Evolutionary conservation across 2,888 invertebrate genomes (phyloP).

Genomic region (Caenorhabditis uteleia): DNA sequence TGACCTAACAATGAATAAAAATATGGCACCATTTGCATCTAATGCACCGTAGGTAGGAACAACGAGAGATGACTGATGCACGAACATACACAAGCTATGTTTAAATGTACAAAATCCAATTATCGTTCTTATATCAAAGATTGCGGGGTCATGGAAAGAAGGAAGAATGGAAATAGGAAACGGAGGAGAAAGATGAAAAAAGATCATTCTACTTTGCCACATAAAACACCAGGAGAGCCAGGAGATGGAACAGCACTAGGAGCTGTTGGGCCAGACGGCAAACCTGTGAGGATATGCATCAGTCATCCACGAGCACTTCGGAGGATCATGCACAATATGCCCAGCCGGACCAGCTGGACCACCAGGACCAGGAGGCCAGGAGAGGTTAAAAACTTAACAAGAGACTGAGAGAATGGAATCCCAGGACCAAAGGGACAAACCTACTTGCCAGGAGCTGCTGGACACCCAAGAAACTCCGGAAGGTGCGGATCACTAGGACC

Average conservation of each 20-base stretch:
- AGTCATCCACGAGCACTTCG: slow-evolving; percentile 20
- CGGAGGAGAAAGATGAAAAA: no score
- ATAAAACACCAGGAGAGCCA: slow-evolving; percentile 34
- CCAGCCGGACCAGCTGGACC: slow-evolving; percentile 39
- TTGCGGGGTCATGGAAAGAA: no score
- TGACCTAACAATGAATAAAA: no score
- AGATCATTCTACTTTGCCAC: no score
- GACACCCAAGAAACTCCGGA: slow-evolving; percentile 40
- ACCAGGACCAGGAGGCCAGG: slow-evolving; percentile 38
- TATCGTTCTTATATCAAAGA: no score
- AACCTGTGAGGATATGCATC: slow-evolving; percentile 11
- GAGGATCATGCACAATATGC: slow-evolving; percentile 25
- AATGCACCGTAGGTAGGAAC: no score
- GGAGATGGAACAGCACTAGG: slow-evolving; percentile 29
- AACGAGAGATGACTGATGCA: no score
- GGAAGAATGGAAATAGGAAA: no score
- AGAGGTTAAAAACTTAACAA: no score
- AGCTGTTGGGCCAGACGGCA: slow-evolving; percentile 15
- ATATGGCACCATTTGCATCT: no score
- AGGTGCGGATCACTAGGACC: slow-evolving; percentile 34
- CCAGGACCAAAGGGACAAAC: slow-evolving; percentile 26
- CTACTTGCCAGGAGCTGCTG: slow-evolving; percentile 25
- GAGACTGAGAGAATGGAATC: slow-evolving; percentile 21
- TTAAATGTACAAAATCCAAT: no score
- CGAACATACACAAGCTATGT: no score